Base-by-base conservation (phyloP, 92 coral and sea anemone genomes). In the Plumapathes pennacea region DNA sequence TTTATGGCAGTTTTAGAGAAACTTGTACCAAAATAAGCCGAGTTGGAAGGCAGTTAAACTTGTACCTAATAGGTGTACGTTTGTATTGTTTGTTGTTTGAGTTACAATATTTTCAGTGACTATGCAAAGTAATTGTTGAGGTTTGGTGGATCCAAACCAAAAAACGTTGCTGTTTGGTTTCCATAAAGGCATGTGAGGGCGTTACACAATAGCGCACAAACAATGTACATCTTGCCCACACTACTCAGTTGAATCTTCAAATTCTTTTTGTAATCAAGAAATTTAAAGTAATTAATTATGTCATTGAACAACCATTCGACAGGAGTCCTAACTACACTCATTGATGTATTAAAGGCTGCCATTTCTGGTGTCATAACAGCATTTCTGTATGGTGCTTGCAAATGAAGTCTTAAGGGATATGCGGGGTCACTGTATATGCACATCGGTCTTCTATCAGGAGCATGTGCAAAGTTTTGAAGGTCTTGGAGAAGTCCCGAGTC, bases 271-370 rank as follows among this genome's bases (percentile, higher is more conserved):
- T 38, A 75, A 54, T 75, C 76, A 15, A 75, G 19, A 66, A 75
- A 75, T 55, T 46, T 56, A 42, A 75, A 75, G 32, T 66, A 65
- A 25, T 53, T 51, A 3, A 36, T 30, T 6, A 63, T 63, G 28
- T 66, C 73, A 38, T 54, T 72, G 30, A 72, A 72, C 34, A 62
- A 48, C 80, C 72, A 72, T 43, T 51, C 80, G 21, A 72, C 80
- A 62, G 50, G 50, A 25, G 32, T 49, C 49, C 63, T 62, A 11
- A 72, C 72, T 6, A 55, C 18, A 30, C 80, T 72, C 80, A 72
- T 72, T 30, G 72, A 37, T n/a, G 58, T 38, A 33, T 63, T 72
- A 38, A 63, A 72, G 22, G 72, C 80, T 42, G 49, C 62, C 73
- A 62, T 62, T 21, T 62, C 42, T 7, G 61, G 72, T 18, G 73